Base-by-base conservation (phyloP, 2,888 invertebrate genomes). In the Plusia festucae region DNA sequence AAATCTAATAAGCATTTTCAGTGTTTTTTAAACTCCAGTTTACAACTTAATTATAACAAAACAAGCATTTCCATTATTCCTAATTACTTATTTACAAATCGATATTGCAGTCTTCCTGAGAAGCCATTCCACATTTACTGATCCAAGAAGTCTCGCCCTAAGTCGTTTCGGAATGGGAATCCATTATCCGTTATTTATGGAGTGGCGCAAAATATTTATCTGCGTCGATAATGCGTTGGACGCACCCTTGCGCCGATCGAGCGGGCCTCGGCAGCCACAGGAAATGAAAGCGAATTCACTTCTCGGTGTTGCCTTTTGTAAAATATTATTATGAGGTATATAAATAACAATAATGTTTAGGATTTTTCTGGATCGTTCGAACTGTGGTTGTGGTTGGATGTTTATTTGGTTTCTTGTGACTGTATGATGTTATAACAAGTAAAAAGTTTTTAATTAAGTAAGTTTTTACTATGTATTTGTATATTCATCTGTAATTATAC, bases 181-280 rank as follows among this genome's bases (percentile, higher is more conserved):
- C 94, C 93, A 94, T 94, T 94, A 94, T 87, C 78, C 85, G 90
- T 92, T 94, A 94, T 94, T 94, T 94, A 94, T 94, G 91, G 89
- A 89, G 90, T 90, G 88, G 88, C 88, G 88, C 88, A 91, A 94
- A 94, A 94, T 94, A 94, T 94, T 94, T 94, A 94, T 94, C 93
- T 91, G 88, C 82, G 85, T 85, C 91, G 92, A 93, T 93, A 93
- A 93, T 91, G 88, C 84, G 82, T 78, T 82, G 85, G 85, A 85
- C 87, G 84, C 86, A 84, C 87, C 87, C 82, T 66, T 58, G 27
- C 52, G 60, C 65, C 60, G 54, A 51, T 22, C 32, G 77, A 67
- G 49, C 66, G 63, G 20, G 58, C 60, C 16, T 57, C 61, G 61
- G 68, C 63, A 65, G 44, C 65, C 81, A 65, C 83, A 83, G 92